A percentile compares a stretch with the other conserved stretches of the same genome.
Conservation (phyloP, 2,113 vertebrate species). For the Murina feae region DNA sequence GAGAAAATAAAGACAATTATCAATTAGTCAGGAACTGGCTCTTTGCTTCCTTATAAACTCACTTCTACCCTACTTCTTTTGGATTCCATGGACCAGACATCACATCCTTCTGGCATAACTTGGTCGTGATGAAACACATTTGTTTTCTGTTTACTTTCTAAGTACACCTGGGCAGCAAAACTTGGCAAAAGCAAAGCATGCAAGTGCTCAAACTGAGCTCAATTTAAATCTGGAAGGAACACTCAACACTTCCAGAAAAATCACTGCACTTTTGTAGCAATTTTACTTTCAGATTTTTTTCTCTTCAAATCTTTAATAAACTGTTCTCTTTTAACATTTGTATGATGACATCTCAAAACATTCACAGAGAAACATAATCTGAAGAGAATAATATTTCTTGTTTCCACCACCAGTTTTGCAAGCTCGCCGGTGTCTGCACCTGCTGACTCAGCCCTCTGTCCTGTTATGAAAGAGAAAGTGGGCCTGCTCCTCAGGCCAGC, state of each 20-base stretch:
- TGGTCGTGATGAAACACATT: background rate
- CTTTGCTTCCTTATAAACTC: background rate
- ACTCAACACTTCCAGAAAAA: background rate
- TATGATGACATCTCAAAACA: background rate
- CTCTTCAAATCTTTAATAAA: background rate
- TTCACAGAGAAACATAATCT: background rate
- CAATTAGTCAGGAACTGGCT: background rate
- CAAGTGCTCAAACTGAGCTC: background rate
- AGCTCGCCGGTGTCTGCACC: background rate
- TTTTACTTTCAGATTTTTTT: background rate
- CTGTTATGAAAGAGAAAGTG: background rate
- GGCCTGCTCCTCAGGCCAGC: background rate
- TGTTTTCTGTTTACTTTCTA: background rate
- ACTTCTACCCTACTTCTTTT: background rate
- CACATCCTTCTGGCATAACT: background rate
- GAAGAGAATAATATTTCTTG: background rate
- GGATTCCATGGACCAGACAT: background rate
- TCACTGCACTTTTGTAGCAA: background rate
- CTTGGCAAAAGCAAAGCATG: background rate
- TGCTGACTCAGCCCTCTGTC: background rate
- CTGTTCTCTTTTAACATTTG: background rate
- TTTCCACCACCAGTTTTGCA: background rate
- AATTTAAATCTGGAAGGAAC: background rate
- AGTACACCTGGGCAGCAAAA: background rate
- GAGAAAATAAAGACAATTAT: constrained; percentile 12